These are phyloP conservation scores for Autographa pulchrina DNA, from an alignment of 2,888 invertebrate species.

Conservation along the genomic window DNA sequence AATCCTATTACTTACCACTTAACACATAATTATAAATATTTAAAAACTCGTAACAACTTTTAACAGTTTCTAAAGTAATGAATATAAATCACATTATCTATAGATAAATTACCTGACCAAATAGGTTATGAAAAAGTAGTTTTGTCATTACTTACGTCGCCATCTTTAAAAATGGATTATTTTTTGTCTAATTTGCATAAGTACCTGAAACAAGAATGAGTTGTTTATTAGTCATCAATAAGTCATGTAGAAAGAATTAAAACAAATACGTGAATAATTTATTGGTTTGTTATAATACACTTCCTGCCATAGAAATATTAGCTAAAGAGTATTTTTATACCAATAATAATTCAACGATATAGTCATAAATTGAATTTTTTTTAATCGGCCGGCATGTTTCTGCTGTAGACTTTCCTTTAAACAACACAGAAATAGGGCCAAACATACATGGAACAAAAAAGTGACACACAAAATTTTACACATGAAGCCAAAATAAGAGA, in stretches of 20 bases:
- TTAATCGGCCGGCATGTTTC: too few species aligned
- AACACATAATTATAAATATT: conserved; percentile 37
- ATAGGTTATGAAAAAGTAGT: conserved; percentile 12
- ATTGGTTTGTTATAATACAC: neutral
- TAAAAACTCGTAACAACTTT: conserved; percentile 22
- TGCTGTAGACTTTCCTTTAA: too few species aligned
- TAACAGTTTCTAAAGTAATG: conserved; percentile 34
- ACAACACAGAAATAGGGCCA: too few species aligned
- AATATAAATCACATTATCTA: conserved; percentile 35
- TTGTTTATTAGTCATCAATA: conserved; percentile 40
- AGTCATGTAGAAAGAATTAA: neutral
- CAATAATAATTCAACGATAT: too few species aligned
- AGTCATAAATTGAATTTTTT: too few species aligned
- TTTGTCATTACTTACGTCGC: conserved; percentile 42
- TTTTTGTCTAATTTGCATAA: conserved; percentile 42
- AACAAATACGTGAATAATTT: neutral
- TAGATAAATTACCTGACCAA: conserved; percentile 37
- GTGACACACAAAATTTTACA: neutral
- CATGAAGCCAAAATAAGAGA: too few species aligned
- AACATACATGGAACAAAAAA: neutral
- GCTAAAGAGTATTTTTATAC: too few species aligned
- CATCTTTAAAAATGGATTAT: conserved; percentile 17
- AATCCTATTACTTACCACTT: conserved; percentile 37
- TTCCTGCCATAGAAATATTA: neutral
- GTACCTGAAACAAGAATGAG: conserved; percentile 54